These are phyloP conservation scores for Busseola fusca DNA, from an alignment of 2,888 invertebrate species.

Conservation along the genomic window DNA sequence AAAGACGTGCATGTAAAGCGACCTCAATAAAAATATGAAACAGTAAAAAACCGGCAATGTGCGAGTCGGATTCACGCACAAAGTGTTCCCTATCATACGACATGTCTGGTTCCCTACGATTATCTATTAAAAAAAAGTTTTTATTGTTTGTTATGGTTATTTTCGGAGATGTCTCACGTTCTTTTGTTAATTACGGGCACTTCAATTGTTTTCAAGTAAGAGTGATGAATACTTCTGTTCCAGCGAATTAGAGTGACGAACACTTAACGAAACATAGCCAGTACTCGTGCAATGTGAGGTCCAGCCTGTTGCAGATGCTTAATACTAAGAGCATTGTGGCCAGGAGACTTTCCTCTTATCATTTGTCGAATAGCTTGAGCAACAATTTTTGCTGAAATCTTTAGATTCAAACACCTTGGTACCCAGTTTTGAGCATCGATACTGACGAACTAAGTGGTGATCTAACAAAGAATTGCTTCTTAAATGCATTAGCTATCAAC, in stretches of 20 bases:
- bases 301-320: neutral
- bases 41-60: too few species aligned
- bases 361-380: neutral
- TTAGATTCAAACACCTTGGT: neutral
- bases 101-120: too few species aligned
- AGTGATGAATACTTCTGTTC: neutral
- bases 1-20: too few species aligned
- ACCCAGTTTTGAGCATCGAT: slow-evolving; percentile 9
- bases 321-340: neutral
- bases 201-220: too few species aligned
- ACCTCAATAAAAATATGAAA: too few species aligned
- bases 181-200: too few species aligned
- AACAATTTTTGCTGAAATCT: neutral
- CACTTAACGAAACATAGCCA: neutral
- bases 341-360: neutral
- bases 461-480: slow-evolving; percentile 5
- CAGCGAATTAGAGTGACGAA: neutral
- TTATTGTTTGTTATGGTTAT: too few species aligned
- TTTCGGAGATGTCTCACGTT: too few species aligned
- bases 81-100: too few species aligned
- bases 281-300: neutral
- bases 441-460: slow-evolving; percentile 2
- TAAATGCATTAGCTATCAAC: neutral
- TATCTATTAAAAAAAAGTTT: too few species aligned
- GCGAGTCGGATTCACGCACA: too few species aligned